Evolutionary conservation across 2,888 invertebrate genomes (phyloP).

Genomic region (Cactoblastis cactorum): DNA sequence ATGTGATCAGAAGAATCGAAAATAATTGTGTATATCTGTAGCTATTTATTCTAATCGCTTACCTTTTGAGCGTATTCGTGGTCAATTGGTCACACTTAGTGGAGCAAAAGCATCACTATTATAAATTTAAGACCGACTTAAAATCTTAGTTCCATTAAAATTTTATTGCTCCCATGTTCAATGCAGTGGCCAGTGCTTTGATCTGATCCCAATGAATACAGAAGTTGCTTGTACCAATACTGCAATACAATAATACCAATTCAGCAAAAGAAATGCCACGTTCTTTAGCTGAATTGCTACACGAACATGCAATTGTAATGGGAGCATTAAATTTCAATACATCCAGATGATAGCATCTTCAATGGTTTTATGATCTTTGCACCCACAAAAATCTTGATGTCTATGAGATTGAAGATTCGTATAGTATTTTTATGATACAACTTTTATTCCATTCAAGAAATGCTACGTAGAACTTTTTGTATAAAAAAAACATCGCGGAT

Average conservation of each 20-base stretch:
- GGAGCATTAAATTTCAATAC: neutral
- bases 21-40: too few relatives aligned
- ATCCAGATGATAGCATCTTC: neutral
- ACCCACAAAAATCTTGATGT: neutral
- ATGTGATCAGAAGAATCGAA: too few relatives aligned
- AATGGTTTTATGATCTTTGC: neutral
- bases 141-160: neutral
- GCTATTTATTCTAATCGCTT: too few relatives aligned
- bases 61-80: too few relatives aligned
- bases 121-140: neutral
- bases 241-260: too few relatives aligned
- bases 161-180: neutral
- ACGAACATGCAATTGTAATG: neutral
- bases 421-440: neutral
- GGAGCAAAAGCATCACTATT: neutral
- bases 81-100: too few relatives aligned
- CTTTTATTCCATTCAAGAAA: neutral
- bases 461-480: neutral
- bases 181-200: constrained; percentile 7
- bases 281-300: too few relatives aligned
- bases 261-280: neutral
- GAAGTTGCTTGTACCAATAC: constrained; percentile 9
- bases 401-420: neutral
- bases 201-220: constrained; percentile 9
- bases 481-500: constrained; percentile 29